A percentile compares a stretch with the other conserved stretches of the same genome.
Conservation (phyloP, 2,888 invertebrate species). For the Ditylenchus weischeri region DNA sequence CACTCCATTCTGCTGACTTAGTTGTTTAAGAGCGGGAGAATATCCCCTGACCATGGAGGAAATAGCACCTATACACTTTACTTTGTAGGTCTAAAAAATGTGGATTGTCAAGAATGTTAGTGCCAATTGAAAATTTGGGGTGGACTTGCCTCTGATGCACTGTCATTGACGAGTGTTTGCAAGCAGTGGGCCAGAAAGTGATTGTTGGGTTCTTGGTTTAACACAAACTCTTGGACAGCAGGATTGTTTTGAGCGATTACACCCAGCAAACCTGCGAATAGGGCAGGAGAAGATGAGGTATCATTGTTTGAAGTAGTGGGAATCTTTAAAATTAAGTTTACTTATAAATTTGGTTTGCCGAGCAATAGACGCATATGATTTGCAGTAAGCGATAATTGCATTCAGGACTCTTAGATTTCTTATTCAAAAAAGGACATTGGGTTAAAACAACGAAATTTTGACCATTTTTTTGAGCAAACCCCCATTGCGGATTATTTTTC, state of each 20-base stretch:
- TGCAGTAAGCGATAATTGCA: no score
- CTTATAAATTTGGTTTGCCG: no score
- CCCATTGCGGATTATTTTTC: no score
- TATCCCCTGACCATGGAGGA: conserved; percentile 33
- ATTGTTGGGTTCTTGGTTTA: neutral
- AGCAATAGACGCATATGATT: no score
- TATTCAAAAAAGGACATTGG: no score
- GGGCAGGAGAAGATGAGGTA: neutral
- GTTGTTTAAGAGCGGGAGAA: conserved; percentile 17
- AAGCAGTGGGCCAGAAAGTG: neutral
- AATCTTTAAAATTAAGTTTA: no score
- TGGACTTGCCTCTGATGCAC: conserved; percentile 7
- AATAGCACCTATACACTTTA: conserved; percentile 28
- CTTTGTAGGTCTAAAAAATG: conserved; percentile 12
- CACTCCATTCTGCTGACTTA: conserved; percentile 5
- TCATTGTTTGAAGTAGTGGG: no score
- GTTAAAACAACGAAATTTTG: no score
- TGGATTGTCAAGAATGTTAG: neutral
- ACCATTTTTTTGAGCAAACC: no score
- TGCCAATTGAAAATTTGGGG: neutral
- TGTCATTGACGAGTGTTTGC: neutral
- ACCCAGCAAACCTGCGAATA: conserved; percentile 9
- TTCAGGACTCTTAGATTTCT: no score
- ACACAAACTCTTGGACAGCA: neutral
- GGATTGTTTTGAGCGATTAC: neutral